A percentile compares a stretch with the other conserved stretches of the same genome.
Evolutionary conservation across 53 echinoderm and acorn worm genomes (phyloP).

Genomic region (Glandiceps talaboti): DNA sequence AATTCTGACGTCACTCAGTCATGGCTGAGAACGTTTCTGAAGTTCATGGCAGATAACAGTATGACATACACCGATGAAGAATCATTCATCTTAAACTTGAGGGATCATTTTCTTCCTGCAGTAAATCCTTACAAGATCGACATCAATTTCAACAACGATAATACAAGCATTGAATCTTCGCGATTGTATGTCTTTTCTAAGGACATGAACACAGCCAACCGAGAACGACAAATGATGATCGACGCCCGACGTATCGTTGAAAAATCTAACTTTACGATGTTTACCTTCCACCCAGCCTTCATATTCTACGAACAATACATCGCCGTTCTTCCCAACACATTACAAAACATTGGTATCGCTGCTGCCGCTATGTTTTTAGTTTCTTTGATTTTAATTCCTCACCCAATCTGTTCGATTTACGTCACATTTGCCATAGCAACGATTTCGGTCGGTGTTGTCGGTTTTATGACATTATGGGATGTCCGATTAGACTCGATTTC

Average conservation of each 20-base stretch:
- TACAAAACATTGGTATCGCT: slow-evolving; percentile 41
- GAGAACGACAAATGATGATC: slow-evolving; percentile 29
- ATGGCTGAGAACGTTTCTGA: slow-evolving; percentile 27
- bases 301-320: slow-evolving; percentile 41
- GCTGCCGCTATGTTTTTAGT: slow-evolving; percentile 38
- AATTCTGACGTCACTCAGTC: slow-evolving; percentile 11
- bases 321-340: slow-evolving; percentile 29
- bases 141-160: slow-evolving; percentile 22
- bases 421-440: slow-evolving; percentile 40
- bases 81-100: slow-evolving; percentile 13
- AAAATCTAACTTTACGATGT: slow-evolving; percentile 15
- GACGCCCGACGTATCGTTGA: slow-evolving; percentile 11
- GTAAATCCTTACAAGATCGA: slow-evolving; percentile 10
- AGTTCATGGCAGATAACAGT: slow-evolving; percentile 1
- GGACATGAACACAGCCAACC: slow-evolving; percentile 12
- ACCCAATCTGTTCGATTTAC: slow-evolving; percentile 27
- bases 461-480: slow-evolving; percentile 42
- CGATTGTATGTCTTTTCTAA: slow-evolving; percentile 31
- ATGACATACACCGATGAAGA: slow-evolving; percentile 5
- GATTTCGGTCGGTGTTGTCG: slow-evolving; percentile 44
- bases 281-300: slow-evolving; percentile 36
- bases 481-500: slow-evolving; percentile 44
- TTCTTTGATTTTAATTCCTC: slow-evolving; percentile 35
- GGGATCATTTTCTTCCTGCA: slow-evolving; percentile 9
- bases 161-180: slow-evolving; percentile 10